Evolutionary conservation across 2,797 vertebrate genomes (phyloP).

Genomic region (Rhynchonycteris naso): DNA sequence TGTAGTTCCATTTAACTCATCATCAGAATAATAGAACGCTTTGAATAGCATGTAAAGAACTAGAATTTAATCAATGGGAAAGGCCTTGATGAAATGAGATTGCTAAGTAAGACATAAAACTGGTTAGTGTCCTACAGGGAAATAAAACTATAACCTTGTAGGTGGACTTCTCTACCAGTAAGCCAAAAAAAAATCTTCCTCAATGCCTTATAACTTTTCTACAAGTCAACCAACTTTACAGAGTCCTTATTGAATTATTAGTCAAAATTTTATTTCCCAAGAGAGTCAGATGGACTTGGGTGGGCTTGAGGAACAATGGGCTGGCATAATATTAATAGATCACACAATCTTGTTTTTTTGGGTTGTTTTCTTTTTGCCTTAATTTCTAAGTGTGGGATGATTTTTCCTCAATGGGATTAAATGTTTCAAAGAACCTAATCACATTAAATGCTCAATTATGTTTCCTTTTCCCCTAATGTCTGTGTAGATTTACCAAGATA

Average conservation of each 20-base stretch:
- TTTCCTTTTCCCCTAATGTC: background rate
- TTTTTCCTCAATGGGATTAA: slow-evolving; percentile 34
- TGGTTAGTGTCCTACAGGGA: background rate
- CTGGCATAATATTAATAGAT: background rate
- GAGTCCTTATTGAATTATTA: background rate
- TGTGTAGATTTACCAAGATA: background rate
- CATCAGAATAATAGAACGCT: background rate
- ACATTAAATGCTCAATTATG: background rate
- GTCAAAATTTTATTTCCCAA: background rate
- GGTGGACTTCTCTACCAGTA: slow-evolving; percentile 21
- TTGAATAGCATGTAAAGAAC: background rate
- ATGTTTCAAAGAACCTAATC: background rate
- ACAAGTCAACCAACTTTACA: background rate
- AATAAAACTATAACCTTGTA: slow-evolving; percentile 5
- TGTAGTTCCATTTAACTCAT: background rate
- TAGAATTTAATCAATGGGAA: background rate
- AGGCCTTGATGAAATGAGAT: background rate
- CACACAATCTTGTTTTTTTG: background rate
- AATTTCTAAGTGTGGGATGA: background rate
- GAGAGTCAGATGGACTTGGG: background rate
- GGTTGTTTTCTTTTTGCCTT: background rate
- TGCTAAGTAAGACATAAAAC: background rate
- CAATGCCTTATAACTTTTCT: slow-evolving; percentile 27
- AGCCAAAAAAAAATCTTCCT: slow-evolving; percentile 5
- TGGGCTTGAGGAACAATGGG: background rate